A percentile compares a stretch with the other conserved stretches of the same genome.
These are phyloP conservation scores for Papilio demoleus DNA, from an alignment of 2,888 invertebrate genomes.

Conservation along the genomic window DNA sequence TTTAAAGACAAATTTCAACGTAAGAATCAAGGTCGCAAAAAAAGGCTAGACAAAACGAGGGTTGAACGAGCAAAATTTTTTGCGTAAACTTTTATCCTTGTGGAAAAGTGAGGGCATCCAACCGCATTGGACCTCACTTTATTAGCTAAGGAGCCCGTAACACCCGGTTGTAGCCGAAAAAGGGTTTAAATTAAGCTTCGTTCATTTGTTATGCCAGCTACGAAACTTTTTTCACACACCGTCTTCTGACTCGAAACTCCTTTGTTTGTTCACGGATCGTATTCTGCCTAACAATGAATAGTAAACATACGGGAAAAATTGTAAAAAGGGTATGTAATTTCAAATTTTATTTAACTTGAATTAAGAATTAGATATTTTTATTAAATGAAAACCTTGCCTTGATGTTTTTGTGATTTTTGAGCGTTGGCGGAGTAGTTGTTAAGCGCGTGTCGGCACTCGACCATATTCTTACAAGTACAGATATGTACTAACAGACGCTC, in stretches of 20 bases:
- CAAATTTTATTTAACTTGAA: background rate
- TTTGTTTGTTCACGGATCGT: slow-evolving; percentile 24
- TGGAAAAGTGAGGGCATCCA: slow-evolving; percentile 34
- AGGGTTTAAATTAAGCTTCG: slow-evolving; percentile 35
- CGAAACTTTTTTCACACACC: slow-evolving; percentile 29
- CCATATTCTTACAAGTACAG: no score
- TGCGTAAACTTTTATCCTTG: slow-evolving; percentile 32
- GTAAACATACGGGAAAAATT: background rate
- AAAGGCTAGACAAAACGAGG: slow-evolving; percentile 23
- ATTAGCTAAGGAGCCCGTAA: slow-evolving; percentile 37
- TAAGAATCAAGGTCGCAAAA: slow-evolving; percentile 18
- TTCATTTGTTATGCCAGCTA: slow-evolving; percentile 34
- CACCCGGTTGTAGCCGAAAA: slow-evolving; percentile 27
- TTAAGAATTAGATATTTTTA: background rate
- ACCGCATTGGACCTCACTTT: slow-evolving; percentile 38
- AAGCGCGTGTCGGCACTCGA: no score
- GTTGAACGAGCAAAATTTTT: slow-evolving; percentile 22
- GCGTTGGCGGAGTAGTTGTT: no score
- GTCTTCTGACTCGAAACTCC: slow-evolving; percentile 25
- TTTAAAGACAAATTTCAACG: slow-evolving; percentile 9
- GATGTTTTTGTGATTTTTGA: no score
- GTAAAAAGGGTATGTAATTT: background rate
- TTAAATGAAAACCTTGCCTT: no score
- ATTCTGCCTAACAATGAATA: slow-evolving; percentile 17
- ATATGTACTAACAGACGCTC: no score